phyloP scores from a whole-genome alignment of 2,113 vertebrate genomes.

The Alethe castanea region DNA sequence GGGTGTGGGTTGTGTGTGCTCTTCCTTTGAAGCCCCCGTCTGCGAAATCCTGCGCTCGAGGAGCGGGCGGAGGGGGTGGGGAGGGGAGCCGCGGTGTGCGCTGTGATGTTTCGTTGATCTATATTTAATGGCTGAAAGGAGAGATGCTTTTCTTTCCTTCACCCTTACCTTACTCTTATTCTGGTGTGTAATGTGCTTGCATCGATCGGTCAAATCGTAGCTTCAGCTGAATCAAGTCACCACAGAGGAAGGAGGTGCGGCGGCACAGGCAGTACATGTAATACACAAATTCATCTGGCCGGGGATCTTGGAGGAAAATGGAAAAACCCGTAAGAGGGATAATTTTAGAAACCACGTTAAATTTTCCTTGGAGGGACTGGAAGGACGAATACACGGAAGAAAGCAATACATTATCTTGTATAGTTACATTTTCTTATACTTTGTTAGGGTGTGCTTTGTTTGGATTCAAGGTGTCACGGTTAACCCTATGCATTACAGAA shows the following conservation, averaged over 20 bases:
- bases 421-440: background rate
- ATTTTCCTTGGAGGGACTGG: background rate
- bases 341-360: background rate
- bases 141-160: conserved; percentile 45
- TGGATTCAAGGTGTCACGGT: background rate
- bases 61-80: conserved; percentile 28
- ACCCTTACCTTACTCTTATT: conserved; percentile 37
- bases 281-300: background rate
- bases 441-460: conserved; percentile 19
- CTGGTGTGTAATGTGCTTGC: conserved; percentile 59
- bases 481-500: background rate
- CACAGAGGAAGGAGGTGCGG: conserved; percentile 47
- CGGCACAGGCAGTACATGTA: background rate
- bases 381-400: rapidly evolving
- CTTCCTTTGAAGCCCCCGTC: conserved; percentile 33
- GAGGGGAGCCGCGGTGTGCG: background rate
- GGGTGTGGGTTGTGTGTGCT: background rate
- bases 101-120: conserved; percentile 51
- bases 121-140: conserved; percentile 76
- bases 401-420: background rate
- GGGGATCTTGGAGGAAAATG: background rate
- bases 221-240: conserved; percentile 54
- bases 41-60: conserved; percentile 35
- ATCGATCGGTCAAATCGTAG: conserved; percentile 59
- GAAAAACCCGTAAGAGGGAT: background rate